Evolutionary conservation across 2,797 vertebrate genomes (phyloP).

Genomic region (Acropternis orthonyx): DNA sequence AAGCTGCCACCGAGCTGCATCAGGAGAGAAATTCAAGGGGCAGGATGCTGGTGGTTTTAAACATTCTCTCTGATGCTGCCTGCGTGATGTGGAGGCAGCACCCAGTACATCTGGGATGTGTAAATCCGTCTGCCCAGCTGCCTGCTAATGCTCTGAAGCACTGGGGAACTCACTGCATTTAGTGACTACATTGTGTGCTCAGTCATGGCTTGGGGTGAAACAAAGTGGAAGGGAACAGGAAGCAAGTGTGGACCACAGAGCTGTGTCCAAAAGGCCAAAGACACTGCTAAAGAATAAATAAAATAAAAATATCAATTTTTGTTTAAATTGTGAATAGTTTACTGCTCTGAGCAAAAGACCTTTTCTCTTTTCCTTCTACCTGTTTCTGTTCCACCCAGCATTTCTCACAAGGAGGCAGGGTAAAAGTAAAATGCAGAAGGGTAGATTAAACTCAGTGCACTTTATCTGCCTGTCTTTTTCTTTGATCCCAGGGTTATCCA

Average conservation of each 20-base stretch:
- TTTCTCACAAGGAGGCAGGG: background rate
- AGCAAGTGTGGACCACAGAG: background rate
- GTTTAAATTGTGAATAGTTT: background rate
- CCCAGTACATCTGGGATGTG: background rate
- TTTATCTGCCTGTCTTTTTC: background rate
- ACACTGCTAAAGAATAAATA: background rate
- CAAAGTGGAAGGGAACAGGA: background rate
- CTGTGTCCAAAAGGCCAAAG: background rate
- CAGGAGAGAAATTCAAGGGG: background rate
- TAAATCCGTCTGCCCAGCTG: slow-evolving; percentile 6
- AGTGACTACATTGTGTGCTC: background rate
- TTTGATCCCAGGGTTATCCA: background rate
- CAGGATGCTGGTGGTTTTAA: background rate
- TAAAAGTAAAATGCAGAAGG: background rate
- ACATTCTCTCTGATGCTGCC: background rate
- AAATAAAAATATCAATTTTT: background rate
- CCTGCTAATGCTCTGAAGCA: background rate
- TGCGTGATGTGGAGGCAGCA: background rate
- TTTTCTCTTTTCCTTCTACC: background rate
- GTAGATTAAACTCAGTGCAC: background rate
- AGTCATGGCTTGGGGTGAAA: background rate
- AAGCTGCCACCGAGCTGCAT: background rate
- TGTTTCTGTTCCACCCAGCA: background rate
- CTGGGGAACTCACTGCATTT: background rate
- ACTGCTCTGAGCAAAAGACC: background rate